Base-by-base conservation (phyloP, 1,140 invertebrate species). In the Hyles euphorbiae region DNA sequence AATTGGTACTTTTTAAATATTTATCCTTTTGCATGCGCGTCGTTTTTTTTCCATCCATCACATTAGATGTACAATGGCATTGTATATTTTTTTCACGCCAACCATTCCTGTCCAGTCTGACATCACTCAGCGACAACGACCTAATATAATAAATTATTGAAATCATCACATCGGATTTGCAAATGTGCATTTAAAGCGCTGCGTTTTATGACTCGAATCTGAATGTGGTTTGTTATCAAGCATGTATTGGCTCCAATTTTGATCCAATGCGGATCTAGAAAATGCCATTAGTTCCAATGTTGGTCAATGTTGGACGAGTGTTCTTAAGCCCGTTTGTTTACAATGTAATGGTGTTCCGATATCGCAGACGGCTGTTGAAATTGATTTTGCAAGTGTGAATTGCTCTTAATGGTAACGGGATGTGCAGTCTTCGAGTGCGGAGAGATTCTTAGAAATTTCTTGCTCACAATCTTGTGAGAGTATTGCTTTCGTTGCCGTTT, bases 121-220 rank as follows among this genome's bases (percentile, higher is more conserved):
- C 81, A 84, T 83, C 81, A 85, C 74, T 82, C 78, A 69, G 34
- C 69, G 82, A 85, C 84, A 85, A 85, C 74, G 82, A 83, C 76
- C 80, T 74, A 79, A 83, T 77, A 84, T 77, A 77, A 78, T 85
- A 81, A 85, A 78, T 81, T 79, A 76, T 80, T 81, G 71, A 78
- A 80, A 75, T 84, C 36, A 5, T 8, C 36, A 22, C 22, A 22
- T 22, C 22, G 22, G 22, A 22, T 22, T 22, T 10, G 6, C 44
- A 10, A 46, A 46, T 46, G 47, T 48, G 47, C 47, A 48, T 12
- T 22, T 48, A 40, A 40, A 40, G 36, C 4, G 8, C 8, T 5
- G 36, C 36, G 36, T 40, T 40, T 40, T 40, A 40, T 40, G 36
- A 40, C 36, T 8, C 5, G 36, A 40, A 40, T 40, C 36, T 40